phyloP scores from a whole-genome alignment of 2,888 invertebrate species.

The Ophion ellenae region DNA sequence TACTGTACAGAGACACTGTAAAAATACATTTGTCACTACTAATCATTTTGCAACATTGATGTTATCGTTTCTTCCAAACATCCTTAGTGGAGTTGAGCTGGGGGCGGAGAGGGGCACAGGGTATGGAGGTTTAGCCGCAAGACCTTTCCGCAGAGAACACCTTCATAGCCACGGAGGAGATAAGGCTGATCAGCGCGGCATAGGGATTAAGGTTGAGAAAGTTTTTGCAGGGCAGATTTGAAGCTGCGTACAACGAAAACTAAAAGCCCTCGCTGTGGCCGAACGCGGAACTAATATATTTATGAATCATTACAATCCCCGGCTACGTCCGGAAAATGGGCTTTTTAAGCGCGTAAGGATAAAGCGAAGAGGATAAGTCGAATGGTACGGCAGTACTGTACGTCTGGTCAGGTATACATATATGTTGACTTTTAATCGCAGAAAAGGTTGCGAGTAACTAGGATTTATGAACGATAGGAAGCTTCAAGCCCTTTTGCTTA shows the following conservation, averaged over 20 bases:
- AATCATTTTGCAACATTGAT: conserved; percentile 13
- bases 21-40: not conserved
- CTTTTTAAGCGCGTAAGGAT: not conserved
- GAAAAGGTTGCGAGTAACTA: not conserved
- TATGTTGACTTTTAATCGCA: not conserved
- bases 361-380: not conserved
- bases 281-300: conserved; percentile 50
- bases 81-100: not conserved
- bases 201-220: conserved; percentile 47
- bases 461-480: not conserved
- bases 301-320: conserved; percentile 57
- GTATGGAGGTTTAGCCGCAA: not conserved
- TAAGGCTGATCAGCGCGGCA: conserved; percentile 32
- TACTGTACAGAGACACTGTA: too few species aligned
- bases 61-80: conserved; percentile 5
- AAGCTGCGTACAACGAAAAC: conserved; percentile 34
- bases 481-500: not conserved
- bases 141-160: not conserved
- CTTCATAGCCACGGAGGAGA: conserved; percentile 8
- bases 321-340: conserved; percentile 24
- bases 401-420: not conserved
- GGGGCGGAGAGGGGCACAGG: not conserved
- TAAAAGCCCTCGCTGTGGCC: conserved; percentile 19
- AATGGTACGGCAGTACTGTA: not conserved
- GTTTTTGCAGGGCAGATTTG: conserved; percentile 34